phyloP scores from a whole-genome alignment of 2,888 invertebrate species.

The Schizotus pectinicornis region DNA sequence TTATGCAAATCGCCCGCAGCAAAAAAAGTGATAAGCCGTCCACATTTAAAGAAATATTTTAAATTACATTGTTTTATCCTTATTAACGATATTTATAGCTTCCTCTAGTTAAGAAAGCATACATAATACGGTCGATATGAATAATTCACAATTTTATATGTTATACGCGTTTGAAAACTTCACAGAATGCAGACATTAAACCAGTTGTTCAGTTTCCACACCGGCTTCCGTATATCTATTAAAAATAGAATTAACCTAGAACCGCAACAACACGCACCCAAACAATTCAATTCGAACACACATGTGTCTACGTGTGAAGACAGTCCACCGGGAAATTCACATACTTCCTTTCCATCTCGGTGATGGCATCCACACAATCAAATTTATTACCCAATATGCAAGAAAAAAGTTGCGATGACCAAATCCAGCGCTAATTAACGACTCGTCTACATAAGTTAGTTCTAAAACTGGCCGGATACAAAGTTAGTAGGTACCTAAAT shows the following conservation, averaged over 20 bases:
- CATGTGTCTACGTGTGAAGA: too few relatives aligned
- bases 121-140: constrained; percentile 22
- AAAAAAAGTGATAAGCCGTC: too few relatives aligned
- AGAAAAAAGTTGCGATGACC: constrained; percentile 6
- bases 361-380: neutral
- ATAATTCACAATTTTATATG: constrained; percentile 24
- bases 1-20: too few relatives aligned
- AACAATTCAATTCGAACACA: too few relatives aligned
- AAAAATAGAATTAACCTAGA: too few relatives aligned
- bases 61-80: constrained; percentile 27
- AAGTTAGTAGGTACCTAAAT: constrained; percentile 18
- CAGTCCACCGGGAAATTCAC: neutral
- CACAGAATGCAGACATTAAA: neutral
- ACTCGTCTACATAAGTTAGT: constrained; percentile 16
- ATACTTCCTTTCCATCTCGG: neutral
- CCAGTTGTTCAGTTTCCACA: too few relatives aligned
- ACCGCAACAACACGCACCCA: too few relatives aligned
- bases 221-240: too few relatives aligned
- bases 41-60: constrained; percentile 11
- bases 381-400: neutral
- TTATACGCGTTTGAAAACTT: constrained; percentile 4
- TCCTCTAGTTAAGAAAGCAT: constrained; percentile 27
- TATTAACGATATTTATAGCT: constrained; percentile 32
- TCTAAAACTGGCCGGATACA: constrained; percentile 17
- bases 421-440: constrained; percentile 23